Evolutionary conservation across 2,888 invertebrate genomes (phyloP).

Genomic region (Euproctis similis): DNA sequence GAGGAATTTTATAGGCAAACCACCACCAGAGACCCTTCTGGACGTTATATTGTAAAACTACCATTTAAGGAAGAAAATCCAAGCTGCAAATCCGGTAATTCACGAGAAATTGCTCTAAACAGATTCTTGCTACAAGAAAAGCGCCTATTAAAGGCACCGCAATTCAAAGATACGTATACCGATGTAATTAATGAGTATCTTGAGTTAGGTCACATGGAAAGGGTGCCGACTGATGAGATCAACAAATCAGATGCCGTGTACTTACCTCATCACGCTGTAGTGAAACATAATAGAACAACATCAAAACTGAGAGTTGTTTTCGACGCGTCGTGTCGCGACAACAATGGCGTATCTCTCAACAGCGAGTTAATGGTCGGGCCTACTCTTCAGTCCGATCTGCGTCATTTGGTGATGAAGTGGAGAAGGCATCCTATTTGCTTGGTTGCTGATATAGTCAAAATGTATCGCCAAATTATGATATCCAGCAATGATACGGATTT

Average conservation of each 20-base stretch:
- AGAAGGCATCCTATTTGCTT: not conserved
- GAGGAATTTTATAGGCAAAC: slow-evolving; percentile 14
- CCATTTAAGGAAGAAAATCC: slow-evolving; percentile 11
- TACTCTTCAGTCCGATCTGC: slow-evolving; percentile 9
- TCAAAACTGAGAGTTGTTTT: slow-evolving; percentile 19
- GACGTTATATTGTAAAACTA: slow-evolving; percentile 17
- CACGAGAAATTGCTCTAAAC: slow-evolving; percentile 11
- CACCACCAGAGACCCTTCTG: slow-evolving; percentile 9
- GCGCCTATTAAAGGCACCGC: slow-evolving; percentile 7
- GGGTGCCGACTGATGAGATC: slow-evolving; percentile 11
- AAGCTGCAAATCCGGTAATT: slow-evolving; percentile 9
- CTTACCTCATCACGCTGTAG: slow-evolving; percentile 27
- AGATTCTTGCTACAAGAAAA: slow-evolving; percentile 15
- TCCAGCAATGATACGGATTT: slow-evolving; percentile 4
- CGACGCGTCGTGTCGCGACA: slow-evolving; percentile 7
- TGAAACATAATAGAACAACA: slow-evolving; percentile 19
- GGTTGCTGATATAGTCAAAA: slow-evolving; percentile 7
- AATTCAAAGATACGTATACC: slow-evolving; percentile 11
- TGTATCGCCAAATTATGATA: slow-evolving; percentile 10
- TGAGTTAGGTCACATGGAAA: slow-evolving; percentile 16
- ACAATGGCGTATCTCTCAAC: slow-evolving; percentile 5
- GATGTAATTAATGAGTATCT: slow-evolving; percentile 20
- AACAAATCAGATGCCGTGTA: slow-evolving; percentile 12
- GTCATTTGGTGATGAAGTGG: not conserved
- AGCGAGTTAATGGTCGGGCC: slow-evolving; percentile 10